Percentiles rank a stretch among this genome's conserved stretches.
phyloP scores from a whole-genome alignment of 2,113 vertebrate species.

The Hymenochirus boettgeri region DNA sequence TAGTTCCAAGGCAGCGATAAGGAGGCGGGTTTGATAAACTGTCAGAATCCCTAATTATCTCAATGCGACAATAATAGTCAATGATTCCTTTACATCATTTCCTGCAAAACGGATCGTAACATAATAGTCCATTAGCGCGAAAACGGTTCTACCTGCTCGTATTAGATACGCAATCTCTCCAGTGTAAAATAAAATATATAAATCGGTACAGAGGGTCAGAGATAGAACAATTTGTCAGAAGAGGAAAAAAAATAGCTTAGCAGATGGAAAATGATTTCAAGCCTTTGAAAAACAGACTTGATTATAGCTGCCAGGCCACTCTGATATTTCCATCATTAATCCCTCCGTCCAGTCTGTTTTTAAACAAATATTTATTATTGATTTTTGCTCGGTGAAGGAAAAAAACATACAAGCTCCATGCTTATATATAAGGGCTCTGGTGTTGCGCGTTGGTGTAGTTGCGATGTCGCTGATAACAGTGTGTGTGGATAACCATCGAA shows the following conservation, averaged over 20 bases:
- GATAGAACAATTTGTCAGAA: not conserved
- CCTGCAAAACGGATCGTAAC: constrained; percentile 15
- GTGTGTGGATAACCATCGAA: constrained; percentile 16
- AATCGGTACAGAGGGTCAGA: constrained; percentile 3
- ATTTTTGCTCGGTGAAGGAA: no score
- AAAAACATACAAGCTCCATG: no score
- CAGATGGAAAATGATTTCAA: no score
- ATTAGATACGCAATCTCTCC: constrained; percentile 9
- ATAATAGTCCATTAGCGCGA: constrained; percentile 13
- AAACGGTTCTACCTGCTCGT: constrained; percentile 9
- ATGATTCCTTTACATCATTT: not conserved
- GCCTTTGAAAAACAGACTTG: no score
- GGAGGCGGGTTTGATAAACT: not conserved
- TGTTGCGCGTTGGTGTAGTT: constrained; percentile 18
- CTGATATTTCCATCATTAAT: no score
- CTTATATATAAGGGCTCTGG: not conserved
- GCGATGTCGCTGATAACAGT: constrained; percentile 9
- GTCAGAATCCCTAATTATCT: constrained; percentile 2
- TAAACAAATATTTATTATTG: no score
- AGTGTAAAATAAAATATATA: constrained; percentile 1
- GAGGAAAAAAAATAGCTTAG: no score
- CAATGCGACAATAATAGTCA: not conserved
- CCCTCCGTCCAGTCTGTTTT: no score
- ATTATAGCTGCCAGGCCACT: no score
- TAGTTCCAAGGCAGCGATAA: constrained; percentile 1